Evolutionary conservation across 2,888 invertebrate species (phyloP).

Genomic region (Anorthoa munda): DNA sequence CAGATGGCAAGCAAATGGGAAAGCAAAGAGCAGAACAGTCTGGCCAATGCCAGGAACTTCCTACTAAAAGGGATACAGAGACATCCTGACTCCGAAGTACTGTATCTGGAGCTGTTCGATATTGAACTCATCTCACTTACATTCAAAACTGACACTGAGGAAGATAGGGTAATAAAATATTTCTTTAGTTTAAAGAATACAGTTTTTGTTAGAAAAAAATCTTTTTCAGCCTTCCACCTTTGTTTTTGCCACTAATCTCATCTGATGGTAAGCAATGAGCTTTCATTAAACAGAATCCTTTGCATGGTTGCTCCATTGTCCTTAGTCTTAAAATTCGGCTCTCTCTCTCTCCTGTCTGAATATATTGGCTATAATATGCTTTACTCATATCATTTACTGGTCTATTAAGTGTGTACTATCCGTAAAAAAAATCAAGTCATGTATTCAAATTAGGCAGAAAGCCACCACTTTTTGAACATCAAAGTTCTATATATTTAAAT

Average conservation of each 20-base stretch:
- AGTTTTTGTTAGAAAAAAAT: too few relatives aligned
- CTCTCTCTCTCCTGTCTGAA: background rate
- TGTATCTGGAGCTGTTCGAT: conserved; percentile 92
- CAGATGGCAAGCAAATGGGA: conserved; percentile 95
- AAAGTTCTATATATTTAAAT: too few relatives aligned
- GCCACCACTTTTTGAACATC: too few relatives aligned
- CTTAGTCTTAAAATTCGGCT: background rate
- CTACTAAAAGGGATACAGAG: conserved; percentile 94
- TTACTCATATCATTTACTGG: background rate
- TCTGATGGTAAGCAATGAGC: too few relatives aligned
- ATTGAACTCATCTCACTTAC: conserved; percentile 80
- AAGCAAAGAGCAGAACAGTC: conserved; percentile 92
- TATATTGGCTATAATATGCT: background rate
- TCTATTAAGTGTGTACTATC: background rate
- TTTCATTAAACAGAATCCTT: too few relatives aligned
- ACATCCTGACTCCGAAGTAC: conserved; percentile 92
- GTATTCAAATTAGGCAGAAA: too few relatives aligned
- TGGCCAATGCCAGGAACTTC: conserved; percentile 93
- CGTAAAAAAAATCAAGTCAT: background rate
- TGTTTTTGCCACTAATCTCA: too few relatives aligned
- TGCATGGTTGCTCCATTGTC: background rate
- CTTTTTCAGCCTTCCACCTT: background rate
- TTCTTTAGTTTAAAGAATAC: background rate
- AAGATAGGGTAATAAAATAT: conserved; percentile 80
- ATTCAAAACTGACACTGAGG: conserved; percentile 79